Evolutionary conservation across 2,113 vertebrate genomes (phyloP).

Genomic region (Argyrosomus japonicus): DNA sequence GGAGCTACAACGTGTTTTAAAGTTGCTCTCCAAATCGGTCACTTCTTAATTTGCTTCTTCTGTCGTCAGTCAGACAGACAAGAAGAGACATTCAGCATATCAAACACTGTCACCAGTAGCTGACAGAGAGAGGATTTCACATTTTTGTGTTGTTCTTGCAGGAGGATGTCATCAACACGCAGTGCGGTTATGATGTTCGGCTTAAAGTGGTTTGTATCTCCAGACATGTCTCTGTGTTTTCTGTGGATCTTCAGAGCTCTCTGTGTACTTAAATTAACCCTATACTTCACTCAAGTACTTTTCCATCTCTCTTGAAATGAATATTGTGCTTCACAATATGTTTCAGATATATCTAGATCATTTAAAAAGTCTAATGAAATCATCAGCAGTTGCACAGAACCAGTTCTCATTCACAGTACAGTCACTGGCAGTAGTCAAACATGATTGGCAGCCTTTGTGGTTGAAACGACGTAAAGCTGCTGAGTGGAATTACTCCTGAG

Average conservation of each 20-base stretch:
- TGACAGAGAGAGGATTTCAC: not conserved
- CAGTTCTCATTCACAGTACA: not conserved
- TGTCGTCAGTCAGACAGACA: not conserved
- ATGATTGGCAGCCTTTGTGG: conserved; percentile 34
- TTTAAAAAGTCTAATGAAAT: not conserved
- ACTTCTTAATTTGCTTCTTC: not conserved
- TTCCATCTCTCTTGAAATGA: not conserved
- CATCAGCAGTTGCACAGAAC: not conserved
- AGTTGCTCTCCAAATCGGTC: not conserved
- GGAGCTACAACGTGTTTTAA: not conserved
- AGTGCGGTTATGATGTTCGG: conserved; percentile 93
- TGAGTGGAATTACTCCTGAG: conserved; percentile 30
- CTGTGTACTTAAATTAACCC: not conserved
- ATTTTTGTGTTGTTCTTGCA: conserved; percentile 55
- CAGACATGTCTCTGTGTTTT: not conserved
- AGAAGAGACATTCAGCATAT: not conserved
- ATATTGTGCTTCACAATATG: not conserved
- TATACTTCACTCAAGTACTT: not conserved
- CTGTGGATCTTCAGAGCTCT: not conserved
- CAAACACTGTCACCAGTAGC: not conserved
- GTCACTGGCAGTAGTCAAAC: not conserved
- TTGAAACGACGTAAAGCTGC: conserved; percentile 35
- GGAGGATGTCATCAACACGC: conserved; percentile 93
- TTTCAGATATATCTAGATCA: not conserved
- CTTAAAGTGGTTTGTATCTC: conserved; percentile 84